phyloP scores from a whole-genome alignment of 2,113 vertebrate genomes.

The Copsychus sechellarum region DNA sequence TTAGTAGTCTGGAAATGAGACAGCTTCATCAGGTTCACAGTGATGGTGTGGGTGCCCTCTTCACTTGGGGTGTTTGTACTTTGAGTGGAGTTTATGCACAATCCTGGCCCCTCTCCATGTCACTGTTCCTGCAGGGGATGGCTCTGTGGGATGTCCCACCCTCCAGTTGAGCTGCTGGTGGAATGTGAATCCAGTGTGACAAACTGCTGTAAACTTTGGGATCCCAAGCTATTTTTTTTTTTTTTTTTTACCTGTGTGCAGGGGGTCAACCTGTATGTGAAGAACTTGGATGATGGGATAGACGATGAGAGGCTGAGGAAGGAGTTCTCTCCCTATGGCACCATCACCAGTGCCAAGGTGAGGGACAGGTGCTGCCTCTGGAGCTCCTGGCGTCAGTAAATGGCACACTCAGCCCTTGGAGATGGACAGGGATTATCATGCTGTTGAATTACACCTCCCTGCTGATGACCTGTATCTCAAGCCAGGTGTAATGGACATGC shows the following conservation, averaged over 20 bases:
- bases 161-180: background rate
- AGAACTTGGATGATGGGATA: slow-evolving; percentile 93
- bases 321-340: slow-evolving; percentile 93
- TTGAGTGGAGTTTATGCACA: rapidly evolving
- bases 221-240: background rate
- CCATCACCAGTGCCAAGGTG: slow-evolving; percentile 97
- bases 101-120: background rate
- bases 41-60: background rate
- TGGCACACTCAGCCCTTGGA: rapidly evolving
- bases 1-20: background rate
- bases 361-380: background rate
- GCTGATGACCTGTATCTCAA: background rate
- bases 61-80: rapidly evolving
- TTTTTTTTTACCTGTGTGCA: slow-evolving; percentile 33
- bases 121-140: rapidly evolving
- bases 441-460: background rate
- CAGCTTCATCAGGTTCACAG: background rate
- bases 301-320: slow-evolving; percentile 89
- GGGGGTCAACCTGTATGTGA: slow-evolving; percentile 97
- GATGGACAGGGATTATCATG: background rate
- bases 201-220: background rate
- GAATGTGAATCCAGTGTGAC: background rate
- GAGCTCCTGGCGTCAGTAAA: background rate
- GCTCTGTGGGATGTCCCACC: background rate
- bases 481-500: background rate